phyloP scores from a whole-genome alignment of 2,797 vertebrate genomes.

The Acanthis flammea region DNA sequence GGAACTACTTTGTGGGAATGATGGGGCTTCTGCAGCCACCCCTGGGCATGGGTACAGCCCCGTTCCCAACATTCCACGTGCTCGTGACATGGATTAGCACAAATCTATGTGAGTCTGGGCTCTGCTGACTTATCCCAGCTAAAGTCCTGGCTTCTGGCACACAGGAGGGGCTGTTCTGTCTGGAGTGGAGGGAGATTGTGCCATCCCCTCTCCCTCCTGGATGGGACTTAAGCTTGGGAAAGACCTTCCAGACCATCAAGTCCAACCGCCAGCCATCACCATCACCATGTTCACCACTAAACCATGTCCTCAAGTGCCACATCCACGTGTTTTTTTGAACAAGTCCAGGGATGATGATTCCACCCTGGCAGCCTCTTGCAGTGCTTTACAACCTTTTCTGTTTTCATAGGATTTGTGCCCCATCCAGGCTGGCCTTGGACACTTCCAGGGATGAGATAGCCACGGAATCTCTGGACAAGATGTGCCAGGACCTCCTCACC shows the following conservation, averaged over 20 bases:
- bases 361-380: not conserved
- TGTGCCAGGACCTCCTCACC: not conserved
- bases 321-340: accelerated
- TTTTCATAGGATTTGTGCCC: not conserved
- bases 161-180: not conserved
- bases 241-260: not conserved
- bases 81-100: not conserved
- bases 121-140: not conserved
- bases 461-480: not conserved
- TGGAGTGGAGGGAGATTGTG: no score
- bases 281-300: not conserved
- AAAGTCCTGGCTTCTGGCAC: not conserved
- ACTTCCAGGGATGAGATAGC: not conserved
- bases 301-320: not conserved
- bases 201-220: not conserved
- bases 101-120: not conserved
- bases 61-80: not conserved
- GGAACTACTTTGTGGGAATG: not conserved
- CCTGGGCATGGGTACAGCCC: not conserved
- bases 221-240: not conserved
- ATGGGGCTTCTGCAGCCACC: not conserved
- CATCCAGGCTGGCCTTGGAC: not conserved
- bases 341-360: not conserved
- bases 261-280: not conserved
- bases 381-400: not conserved